Base-by-base conservation (phyloP, 1,140 invertebrate genomes). In the Macrosteles quadrilineatus region DNA sequence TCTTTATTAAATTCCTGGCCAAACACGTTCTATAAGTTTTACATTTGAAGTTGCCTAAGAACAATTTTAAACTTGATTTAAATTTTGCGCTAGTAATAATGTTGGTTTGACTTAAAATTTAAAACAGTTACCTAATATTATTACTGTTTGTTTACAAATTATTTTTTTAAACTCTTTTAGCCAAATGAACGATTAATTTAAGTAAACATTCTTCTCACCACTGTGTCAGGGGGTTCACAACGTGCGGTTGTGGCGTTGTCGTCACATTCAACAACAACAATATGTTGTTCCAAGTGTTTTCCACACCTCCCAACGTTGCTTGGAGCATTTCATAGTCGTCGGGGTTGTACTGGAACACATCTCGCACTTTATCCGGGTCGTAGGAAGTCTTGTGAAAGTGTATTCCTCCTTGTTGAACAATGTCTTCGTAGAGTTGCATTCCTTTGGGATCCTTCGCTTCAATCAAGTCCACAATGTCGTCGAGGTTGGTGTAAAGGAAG, bases 401-500 rank as follows among this genome's bases (percentile, higher is more conserved):
- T 9, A 50, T 50, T 9, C 47, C 47, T 3, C 47, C 47, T 4
- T 17, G 2, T 3, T 21, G 4, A 19, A 19, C 47, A 19, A 50
- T 50, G 2, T 50, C 47, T 19, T 21, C 21, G 47, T 50, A 50
- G n/a, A 50, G 14, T 50, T 50, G 14, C 47, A 17, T 50, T 4
- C 47, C 47, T 19, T 50, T 50, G n/a, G 47, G 47, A n/a, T 50
- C 21, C 14, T 50, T 50, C 3, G 47, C 47, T 21, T 50, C 47
- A 11, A 50, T 63, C 25, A 31, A n/a, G 30, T 63, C 59, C 2
- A 9, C 2, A 1, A 32, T 27, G 11, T 29, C 59, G 9, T 29
- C 59, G 6, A 63, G 17, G n/a, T 63, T 63, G 30, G 29, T 29
- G 30, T 63, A 63, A 2, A 63, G 19, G 31, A 31, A 63, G 31